phyloP scores from a whole-genome alignment of 2,113 vertebrate species.

The Struthio camelus region DNA sequence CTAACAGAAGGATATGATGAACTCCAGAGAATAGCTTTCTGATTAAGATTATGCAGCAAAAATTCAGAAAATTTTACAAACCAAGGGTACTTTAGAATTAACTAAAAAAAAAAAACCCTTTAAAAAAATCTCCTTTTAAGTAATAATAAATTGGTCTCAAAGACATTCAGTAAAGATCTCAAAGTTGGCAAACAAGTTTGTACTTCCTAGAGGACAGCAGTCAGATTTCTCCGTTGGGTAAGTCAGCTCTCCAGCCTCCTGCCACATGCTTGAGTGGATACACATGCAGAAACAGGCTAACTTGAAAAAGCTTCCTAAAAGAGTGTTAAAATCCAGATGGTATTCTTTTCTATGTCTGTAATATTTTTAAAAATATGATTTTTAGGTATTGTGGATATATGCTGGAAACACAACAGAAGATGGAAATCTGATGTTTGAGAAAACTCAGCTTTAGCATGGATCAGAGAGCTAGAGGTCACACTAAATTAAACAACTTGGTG shows the following conservation, averaged over 20 bases:
- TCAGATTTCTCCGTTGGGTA: not conserved
- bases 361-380: not conserved
- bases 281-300: not conserved
- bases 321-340: too few relatives aligned
- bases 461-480: not conserved
- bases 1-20: not conserved
- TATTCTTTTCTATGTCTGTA: too few relatives aligned
- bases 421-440: not conserved
- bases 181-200: not conserved
- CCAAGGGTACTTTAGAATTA: not conserved
- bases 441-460: not conserved
- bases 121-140: not conserved
- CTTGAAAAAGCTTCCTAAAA: too few relatives aligned
- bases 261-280: not conserved
- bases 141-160: not conserved
- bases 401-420: not conserved
- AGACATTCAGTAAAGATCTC: not conserved
- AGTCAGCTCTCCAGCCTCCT: not conserved
- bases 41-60: not conserved
- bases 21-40: not conserved
- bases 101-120: not conserved
- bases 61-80: not conserved
- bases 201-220: not conserved
- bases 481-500: not conserved
- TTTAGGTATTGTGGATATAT: rapidly evolving